These are phyloP conservation scores for Caenorhabditis sp. DNA, from an alignment of 2,888 invertebrate species.

Conservation along the genomic window DNA sequence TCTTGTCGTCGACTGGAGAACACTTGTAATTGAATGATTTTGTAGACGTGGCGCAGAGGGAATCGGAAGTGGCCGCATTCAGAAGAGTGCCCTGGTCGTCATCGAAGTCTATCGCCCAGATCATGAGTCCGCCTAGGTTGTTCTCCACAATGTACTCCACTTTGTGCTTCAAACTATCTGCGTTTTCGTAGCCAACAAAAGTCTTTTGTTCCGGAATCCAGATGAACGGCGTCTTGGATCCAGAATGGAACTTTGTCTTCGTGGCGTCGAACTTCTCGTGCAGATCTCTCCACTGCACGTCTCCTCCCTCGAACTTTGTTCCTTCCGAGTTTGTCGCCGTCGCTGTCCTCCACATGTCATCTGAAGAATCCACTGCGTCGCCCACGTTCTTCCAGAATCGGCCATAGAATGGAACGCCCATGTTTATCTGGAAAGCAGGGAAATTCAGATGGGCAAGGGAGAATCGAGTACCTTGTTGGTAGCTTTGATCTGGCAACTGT, in stretches of 20 bases:
- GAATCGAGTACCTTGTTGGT: conserved; percentile 41
- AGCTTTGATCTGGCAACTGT: conserved; percentile 71
- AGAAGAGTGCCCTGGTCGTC: conserved; percentile 75
- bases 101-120: conserved; percentile 78
- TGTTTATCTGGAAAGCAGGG: conserved; percentile 65
- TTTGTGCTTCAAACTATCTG: conserved; percentile 72
- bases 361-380: conserved; percentile 72
- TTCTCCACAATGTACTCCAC: conserved; percentile 71
- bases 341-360: conserved; percentile 78
- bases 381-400: conserved; percentile 77
- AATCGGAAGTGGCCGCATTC: conserved; percentile 50
- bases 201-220: conserved; percentile 67
- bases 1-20: conserved; percentile 72
- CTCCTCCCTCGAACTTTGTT: conserved; percentile 71
- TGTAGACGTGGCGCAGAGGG: conserved; percentile 23
- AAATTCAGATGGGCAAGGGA: neutral
- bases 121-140: conserved; percentile 77
- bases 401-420: conserved; percentile 78
- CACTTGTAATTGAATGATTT: conserved; percentile 69
- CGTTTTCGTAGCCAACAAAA: conserved; percentile 76
- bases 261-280: conserved; percentile 46
- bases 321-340: conserved; percentile 63
- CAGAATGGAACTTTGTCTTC: conserved; percentile 66
- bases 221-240: conserved; percentile 73
- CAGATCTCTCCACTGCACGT: conserved; percentile 73